phyloP scores from a whole-genome alignment of 2,888 invertebrate species.

The Caenorhabditis imperialis region DNA sequence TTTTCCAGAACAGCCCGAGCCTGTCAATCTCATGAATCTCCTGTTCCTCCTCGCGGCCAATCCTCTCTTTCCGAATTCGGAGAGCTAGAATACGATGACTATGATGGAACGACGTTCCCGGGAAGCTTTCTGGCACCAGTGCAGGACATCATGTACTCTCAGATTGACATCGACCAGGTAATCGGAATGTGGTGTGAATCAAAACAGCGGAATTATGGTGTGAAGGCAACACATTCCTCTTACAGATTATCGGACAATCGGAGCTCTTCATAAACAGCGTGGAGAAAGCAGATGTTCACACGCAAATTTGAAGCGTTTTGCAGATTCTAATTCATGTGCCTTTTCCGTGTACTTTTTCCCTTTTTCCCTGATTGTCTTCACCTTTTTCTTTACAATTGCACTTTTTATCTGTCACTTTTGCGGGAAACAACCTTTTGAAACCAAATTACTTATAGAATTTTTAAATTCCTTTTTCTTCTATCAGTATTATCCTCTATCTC shows the following conservation, averaged over 20 bases:
- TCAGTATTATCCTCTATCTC: background rate
- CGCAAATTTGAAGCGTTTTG: constrained; percentile 54
- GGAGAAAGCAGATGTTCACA: constrained; percentile 63
- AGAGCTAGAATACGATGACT: constrained; percentile 73
- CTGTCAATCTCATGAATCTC: constrained; percentile 57
- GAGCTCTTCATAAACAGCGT: constrained; percentile 58
- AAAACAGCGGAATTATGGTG: background rate
- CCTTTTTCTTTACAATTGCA: constrained; percentile 12
- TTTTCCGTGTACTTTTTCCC: background rate
- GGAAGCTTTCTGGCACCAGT: constrained; percentile 67
- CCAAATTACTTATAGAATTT: background rate
- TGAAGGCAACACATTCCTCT: constrained; percentile 3
- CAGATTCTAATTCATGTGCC: background rate
- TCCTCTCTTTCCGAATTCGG: constrained; percentile 60
- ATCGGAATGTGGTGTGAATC: background rate
- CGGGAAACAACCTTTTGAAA: constrained; percentile 33
- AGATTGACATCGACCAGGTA: constrained; percentile 75
- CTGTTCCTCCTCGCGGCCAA: constrained; percentile 55
- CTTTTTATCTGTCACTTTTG: constrained; percentile 24
- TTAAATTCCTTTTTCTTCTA: background rate
- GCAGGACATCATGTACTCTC: constrained; percentile 64
- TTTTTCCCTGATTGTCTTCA: constrained; percentile 9
- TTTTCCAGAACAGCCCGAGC: constrained; percentile 58
- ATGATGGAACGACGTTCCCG: constrained; percentile 69
- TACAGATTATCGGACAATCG: constrained; percentile 62